Conservation (phyloP, 2,797 vertebrate species). For the Echeneis naucrates region DNA sequence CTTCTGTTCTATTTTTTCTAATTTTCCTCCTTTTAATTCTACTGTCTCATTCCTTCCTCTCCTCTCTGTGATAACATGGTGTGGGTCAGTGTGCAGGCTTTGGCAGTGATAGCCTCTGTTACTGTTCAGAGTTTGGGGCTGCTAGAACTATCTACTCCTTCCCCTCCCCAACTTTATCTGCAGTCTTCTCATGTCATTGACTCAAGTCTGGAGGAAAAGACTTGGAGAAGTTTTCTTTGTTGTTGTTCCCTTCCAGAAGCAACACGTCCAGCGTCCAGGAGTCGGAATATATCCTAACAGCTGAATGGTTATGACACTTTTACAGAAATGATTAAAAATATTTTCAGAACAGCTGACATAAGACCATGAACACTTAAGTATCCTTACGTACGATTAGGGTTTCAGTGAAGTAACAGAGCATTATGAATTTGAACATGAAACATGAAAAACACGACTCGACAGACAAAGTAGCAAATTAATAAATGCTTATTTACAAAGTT, state of each 20-base stretch:
- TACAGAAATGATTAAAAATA: neutral
- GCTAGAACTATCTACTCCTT: slow-evolving; percentile 52
- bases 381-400: neutral
- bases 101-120: slow-evolving; percentile 77
- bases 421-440: no score
- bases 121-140: slow-evolving; percentile 57
- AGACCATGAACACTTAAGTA: neutral
- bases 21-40: neutral
- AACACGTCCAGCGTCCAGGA: slow-evolving; percentile 33
- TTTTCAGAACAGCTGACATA: neutral
- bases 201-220: slow-evolving; percentile 35
- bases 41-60: neutral
- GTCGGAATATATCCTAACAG: slow-evolving; percentile 1
- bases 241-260: slow-evolving; percentile 11
- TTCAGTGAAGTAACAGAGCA: neutral
- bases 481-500: no score
- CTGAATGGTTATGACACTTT: neutral
- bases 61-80: slow-evolving; percentile 67
- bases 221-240: slow-evolving; percentile 10
- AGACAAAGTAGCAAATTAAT: no score
- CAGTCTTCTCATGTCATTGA: slow-evolving; percentile 55
- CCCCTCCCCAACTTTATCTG: slow-evolving; percentile 40
- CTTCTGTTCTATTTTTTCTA: slow-evolving; percentile 6
- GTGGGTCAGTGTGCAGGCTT: slow-evolving; percentile 62
- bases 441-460: no score